Conservation (phyloP, 2,888 invertebrate species). For the Cyclophora albipunctata region DNA sequence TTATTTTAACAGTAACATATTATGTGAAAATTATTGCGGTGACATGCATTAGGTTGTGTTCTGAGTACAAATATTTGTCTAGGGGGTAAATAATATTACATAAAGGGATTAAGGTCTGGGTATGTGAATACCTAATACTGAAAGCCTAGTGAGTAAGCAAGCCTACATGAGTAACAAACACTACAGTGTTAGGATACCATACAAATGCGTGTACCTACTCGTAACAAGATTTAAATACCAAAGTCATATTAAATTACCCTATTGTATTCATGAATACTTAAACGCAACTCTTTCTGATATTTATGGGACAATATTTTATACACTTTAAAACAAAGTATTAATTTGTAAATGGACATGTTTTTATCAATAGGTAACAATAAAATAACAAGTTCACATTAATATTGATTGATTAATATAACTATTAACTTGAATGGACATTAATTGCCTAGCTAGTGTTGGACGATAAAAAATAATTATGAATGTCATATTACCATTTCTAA, state of each 20-base stretch:
- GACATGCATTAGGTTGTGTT: background rate
- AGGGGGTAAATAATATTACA: background rate
- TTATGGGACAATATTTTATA: too few relatives aligned
- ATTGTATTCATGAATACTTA: constrained; percentile 35
- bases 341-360: background rate
- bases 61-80: background rate
- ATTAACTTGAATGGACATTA: too few relatives aligned
- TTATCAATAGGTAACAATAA: too few relatives aligned
- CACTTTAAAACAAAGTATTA: too few relatives aligned
- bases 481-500: background rate
- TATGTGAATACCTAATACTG: constrained; percentile 18
- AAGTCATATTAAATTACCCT: constrained; percentile 65
- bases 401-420: too few relatives aligned
- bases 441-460: too few relatives aligned
- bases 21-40: background rate
- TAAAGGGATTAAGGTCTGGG: constrained; percentile 6
- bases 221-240: constrained; percentile 69
- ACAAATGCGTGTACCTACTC: constrained; percentile 41
- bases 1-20: background rate
- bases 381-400: too few relatives aligned
- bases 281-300: constrained; percentile 42
- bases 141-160: constrained; percentile 45
- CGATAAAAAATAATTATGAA: too few relatives aligned
- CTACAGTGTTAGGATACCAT: constrained; percentile 54
- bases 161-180: constrained; percentile 50